Evolutionary conservation across 1,140 invertebrate species (phyloP), one percentile per base, ranked within the genome.

Genomic region (Drosophila equinoxialis): DNA sequence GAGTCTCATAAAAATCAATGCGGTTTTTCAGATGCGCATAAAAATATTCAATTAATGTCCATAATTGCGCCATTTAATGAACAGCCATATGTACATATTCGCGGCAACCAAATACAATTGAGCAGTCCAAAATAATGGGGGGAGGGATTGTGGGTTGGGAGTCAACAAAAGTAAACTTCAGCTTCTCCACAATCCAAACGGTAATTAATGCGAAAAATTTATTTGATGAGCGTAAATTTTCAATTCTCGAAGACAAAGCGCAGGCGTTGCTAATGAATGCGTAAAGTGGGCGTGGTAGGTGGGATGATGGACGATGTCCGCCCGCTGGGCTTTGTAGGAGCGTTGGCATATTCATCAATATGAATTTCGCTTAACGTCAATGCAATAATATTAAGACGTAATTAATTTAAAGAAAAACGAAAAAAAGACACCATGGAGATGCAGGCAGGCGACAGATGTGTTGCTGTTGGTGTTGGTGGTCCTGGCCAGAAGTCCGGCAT

Each of bases 151-250:
- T 30, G 30, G 30, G 30, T 1, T 30, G 30, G 30, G 6, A 30
- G 30, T 30, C 41, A 23, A 67, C 73, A 73, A 79, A 84, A 73
- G 70, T 74, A 74, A 79, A 65, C 69, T 82, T 67, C 70, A 61
- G 75, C 63, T 59, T 74, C 67, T 41, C 74, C 66, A 33, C 61
- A 39, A 13, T 20, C 45, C 45, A 23, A 51, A 78, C 77, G 74
- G 78, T 89, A 89, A 89, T 89, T 89, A 89, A 89, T 89, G 84
- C 71, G 82, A 89, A 89, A 30, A 87, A 89, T 89, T 90, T 76
- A 80, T 89, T 83, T 89, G 71, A 79, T 71, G 65, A 41, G 54
- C 37, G 35, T 14, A 23, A 48, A 65, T 60, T 51, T 55, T 58
- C 68, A 48, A 57, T 60, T 8, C 65, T 68, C 57, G 45, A 20